Evolutionary conservation across 2,888 invertebrate genomes (phyloP).

Genomic region (Cheilosia impressa): DNA sequence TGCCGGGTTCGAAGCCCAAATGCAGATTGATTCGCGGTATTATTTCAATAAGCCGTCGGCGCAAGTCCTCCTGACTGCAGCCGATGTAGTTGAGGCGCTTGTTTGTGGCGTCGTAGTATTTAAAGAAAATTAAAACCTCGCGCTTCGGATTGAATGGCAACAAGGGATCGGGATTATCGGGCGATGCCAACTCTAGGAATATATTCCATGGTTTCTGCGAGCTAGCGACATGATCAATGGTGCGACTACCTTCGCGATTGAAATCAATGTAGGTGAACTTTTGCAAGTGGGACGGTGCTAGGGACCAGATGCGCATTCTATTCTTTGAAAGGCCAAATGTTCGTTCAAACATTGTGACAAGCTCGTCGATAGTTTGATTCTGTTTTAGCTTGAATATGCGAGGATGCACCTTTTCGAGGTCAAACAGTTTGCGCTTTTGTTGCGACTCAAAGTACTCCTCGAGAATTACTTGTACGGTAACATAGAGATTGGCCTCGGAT

Average conservation of each 20-base stretch:
- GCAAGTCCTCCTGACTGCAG: slow-evolving; percentile 94
- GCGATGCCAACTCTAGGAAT: slow-evolving; percentile 94
- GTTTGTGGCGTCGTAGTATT: slow-evolving; percentile 95
- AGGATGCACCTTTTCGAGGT: slow-evolving; percentile 93
- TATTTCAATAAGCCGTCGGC: slow-evolving; percentile 92
- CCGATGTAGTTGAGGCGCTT: slow-evolving; percentile 97
- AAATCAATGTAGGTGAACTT: slow-evolving; percentile 91
- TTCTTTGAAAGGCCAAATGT: slow-evolving; percentile 94
- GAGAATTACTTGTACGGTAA: slow-evolving; percentile 89
- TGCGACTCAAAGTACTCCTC: slow-evolving; percentile 96
- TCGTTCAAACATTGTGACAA: slow-evolving; percentile 93
- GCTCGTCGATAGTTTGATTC: slow-evolving; percentile 92
- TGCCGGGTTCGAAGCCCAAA: slow-evolving; percentile 93
- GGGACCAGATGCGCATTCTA: slow-evolving; percentile 96
- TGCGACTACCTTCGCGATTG: slow-evolving; percentile 88
- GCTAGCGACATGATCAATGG: slow-evolving; percentile 87
- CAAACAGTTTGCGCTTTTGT: slow-evolving; percentile 98
- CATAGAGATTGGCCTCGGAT: slow-evolving; percentile 95
- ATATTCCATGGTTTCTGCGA: slow-evolving; percentile 91
- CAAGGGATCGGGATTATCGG: slow-evolving; percentile 89
- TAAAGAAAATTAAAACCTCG: slow-evolving; percentile 85
- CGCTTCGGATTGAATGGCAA: slow-evolving; percentile 96
- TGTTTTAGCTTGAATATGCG: slow-evolving; percentile 96
- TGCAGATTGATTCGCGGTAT: slow-evolving; percentile 94
- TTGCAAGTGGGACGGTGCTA: slow-evolving; percentile 90